Evolutionary conservation across 2,113 vertebrate genomes (phyloP), one percentile per base, ranked within the genome.

Genomic region (Monopterus albus): DNA sequence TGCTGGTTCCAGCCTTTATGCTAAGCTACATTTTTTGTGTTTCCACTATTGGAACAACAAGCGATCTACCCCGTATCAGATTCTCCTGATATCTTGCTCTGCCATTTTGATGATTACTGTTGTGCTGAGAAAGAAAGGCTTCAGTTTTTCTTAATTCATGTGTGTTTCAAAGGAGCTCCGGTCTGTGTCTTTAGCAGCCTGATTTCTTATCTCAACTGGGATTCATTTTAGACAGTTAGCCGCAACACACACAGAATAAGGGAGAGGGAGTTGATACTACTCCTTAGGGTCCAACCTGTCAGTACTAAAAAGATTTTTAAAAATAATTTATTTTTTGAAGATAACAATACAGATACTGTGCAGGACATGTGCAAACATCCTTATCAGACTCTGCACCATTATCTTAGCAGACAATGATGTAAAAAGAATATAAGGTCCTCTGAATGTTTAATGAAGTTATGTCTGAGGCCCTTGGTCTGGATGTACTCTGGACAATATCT

Each of bases 401-500:
- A 40, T 53, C 2, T 6, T 38, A 20, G 33, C 20, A 66, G 29
- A 69, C 67, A 29, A 66, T 35, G 11, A 21, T 33, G 36, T 21
- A 25, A 18, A 26, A 28, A 11, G 21, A 7, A 26, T 18, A 11
- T 3, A 43, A 33, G 18, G 28, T 10, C 14, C 23, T 64, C 12
- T 1, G 1, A 12, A 17, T 17, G 15, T 5, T 10, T 45, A 82
- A 83, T 84, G 20, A 52, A 29, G 76, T 76, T 51, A 66, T 31
- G 29, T 17, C 12, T 26, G 18, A 42, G 35, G 28, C 38, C 28
- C 39, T 45, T 31, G 58, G 38, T 81, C 82, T 89, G 84, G 77
- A 78, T 53, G 35, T 42, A 36, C 61, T 88, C 83, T 36, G 10
- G 21, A 72, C 57, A 79, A 83, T 79, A 78, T 66, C 56, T 73